These are phyloP conservation scores for Ormia ochracea DNA, from an alignment of 2,888 invertebrate species.

Conservation along the genomic window DNA sequence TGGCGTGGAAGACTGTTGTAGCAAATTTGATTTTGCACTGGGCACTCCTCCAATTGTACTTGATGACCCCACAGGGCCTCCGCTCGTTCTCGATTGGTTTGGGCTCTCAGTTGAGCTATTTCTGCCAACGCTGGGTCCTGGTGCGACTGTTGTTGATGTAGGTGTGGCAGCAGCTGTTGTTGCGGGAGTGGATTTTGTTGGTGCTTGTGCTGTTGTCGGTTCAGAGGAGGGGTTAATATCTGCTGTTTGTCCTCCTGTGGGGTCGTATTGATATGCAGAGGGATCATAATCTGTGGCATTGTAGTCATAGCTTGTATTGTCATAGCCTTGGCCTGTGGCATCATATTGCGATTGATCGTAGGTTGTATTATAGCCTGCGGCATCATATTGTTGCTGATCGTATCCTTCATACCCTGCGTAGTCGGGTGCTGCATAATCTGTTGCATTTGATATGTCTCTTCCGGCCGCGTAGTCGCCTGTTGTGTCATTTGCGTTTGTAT, in stretches of 20 bases:
- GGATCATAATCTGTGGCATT: conserved; percentile 66
- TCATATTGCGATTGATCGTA: conserved; percentile 71
- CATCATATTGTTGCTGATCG: conserved; percentile 73
- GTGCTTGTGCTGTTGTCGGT: conserved; percentile 59
- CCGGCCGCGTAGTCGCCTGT: conserved; percentile 45
- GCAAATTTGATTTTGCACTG: conserved; percentile 72
- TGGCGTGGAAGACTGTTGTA: conserved; percentile 77
- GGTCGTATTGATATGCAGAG: conserved; percentile 72
- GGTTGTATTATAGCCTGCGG: conserved; percentile 69
- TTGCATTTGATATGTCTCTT: conserved; percentile 35
- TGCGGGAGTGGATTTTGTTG: conserved; percentile 57
- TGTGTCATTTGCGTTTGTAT: conserved; percentile 57
- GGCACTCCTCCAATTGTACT: conserved; percentile 68
- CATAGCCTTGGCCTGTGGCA: conserved; percentile 62
- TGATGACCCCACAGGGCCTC: conserved; percentile 75
- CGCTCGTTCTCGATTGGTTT: conserved; percentile 75
- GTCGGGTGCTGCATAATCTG: conserved; percentile 69
- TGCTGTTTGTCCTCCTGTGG: conserved; percentile 50
- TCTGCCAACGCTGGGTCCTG: conserved; percentile 57
- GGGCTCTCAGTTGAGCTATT: conserved; percentile 70
- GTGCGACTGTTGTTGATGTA: conserved; percentile 59
- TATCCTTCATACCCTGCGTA: conserved; percentile 73
- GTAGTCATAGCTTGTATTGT: conserved; percentile 67
- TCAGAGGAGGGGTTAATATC: conserved; percentile 37
- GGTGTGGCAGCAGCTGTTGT: conserved; percentile 59